Conservation (phyloP, 2,888 invertebrate genomes). For the Apotomis turbidana region DNA sequence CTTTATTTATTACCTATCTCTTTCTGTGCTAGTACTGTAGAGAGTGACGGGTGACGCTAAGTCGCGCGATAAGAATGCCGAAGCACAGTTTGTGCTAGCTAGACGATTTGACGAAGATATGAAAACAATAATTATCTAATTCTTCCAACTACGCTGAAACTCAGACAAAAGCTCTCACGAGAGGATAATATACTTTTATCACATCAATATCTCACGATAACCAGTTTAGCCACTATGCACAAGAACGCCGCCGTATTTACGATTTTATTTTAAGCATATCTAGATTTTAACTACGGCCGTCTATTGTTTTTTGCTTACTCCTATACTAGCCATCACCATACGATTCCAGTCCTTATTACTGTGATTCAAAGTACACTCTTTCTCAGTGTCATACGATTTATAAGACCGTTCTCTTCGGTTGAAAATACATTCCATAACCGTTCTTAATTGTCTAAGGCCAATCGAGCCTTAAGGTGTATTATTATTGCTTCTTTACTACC, state of each 20-base stretch:
- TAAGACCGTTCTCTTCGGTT: neutral
- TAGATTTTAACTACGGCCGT: conserved; percentile 21
- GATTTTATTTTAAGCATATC: conserved; percentile 14
- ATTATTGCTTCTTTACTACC: conserved; percentile 34
- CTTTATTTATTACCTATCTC: no score
- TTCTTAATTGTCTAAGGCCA: conserved; percentile 24
- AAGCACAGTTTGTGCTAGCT: no score
- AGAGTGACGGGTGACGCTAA: no score
- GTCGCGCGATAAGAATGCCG: no score
- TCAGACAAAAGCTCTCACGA: neutral
- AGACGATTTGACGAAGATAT: no score
- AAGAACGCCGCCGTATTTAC: neutral
- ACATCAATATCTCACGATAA: conserved; percentile 11
- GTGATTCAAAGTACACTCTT: neutral
- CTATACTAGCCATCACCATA: neutral
- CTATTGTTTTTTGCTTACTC: conserved; percentile 26
- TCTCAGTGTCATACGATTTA: neutral
- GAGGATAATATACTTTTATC: neutral
- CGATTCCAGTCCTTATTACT: neutral
- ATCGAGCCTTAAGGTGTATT: conserved; percentile 21
- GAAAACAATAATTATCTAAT: no score
- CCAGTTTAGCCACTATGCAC: conserved; percentile 14
- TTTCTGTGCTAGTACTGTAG: no score
- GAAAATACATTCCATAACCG: conserved; percentile 36
- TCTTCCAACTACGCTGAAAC: no score